phyloP scores from a whole-genome alignment of 1,140 invertebrate species.

The Drosophila watanabei region DNA sequence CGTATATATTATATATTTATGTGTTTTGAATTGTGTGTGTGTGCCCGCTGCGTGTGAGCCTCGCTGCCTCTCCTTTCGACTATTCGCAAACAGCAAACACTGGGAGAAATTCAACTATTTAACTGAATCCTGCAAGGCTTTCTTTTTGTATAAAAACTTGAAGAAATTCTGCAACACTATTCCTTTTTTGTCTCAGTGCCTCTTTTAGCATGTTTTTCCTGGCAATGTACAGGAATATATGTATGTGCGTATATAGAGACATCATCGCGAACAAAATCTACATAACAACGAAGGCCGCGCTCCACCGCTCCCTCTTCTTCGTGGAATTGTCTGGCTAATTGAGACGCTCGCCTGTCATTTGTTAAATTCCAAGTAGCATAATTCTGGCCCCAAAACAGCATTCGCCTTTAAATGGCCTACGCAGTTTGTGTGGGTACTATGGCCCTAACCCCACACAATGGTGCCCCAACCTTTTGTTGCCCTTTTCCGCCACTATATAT shows the following conservation, averaged over 20 bases:
- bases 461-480: not conserved
- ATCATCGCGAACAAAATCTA: slow-evolving; percentile 40
- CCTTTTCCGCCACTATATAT: not conserved
- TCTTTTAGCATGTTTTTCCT: slow-evolving; percentile 18
- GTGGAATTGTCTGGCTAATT: slow-evolving; percentile 60
- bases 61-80: too few relatives aligned
- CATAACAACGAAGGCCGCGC: slow-evolving; percentile 25
- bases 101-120: not conserved
- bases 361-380: slow-evolving; percentile 45
- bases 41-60: slow-evolving; percentile 47
- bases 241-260: slow-evolving; percentile 17
- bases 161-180: not conserved
- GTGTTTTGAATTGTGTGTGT: slow-evolving; percentile 74
- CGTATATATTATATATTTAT: slow-evolving; percentile 81
- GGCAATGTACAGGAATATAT: slow-evolving; percentile 7
- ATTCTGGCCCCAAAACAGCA: slow-evolving; percentile 17
- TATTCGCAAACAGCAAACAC: slow-evolving; percentile 3
- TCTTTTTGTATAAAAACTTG: not conserved
- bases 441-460: not conserved
- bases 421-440: slow-evolving; percentile 1
- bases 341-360: slow-evolving; percentile 61
- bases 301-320: not conserved
- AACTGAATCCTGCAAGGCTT: too few relatives aligned
- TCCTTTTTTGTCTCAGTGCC: slow-evolving; percentile 5
- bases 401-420: slow-evolving; percentile 46